A percentile compares a stretch with the other conserved stretches of the same genome.
These are phyloP conservation scores for Leuciscus idus DNA, from an alignment of 2,113 vertebrate species.

Conservation along the genomic window DNA sequence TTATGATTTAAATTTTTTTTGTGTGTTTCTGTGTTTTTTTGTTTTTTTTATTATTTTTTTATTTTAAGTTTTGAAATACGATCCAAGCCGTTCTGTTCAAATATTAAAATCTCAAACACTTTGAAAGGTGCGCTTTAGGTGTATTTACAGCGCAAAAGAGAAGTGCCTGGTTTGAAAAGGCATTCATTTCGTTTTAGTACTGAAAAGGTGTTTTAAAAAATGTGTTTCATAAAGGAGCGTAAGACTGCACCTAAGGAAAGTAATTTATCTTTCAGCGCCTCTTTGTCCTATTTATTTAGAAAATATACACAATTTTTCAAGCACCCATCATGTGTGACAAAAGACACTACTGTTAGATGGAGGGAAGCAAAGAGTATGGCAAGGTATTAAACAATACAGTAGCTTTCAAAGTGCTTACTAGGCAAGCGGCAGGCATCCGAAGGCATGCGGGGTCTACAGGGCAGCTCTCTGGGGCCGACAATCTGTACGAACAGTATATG, in stretches of 20 bases:
- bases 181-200: neutral
- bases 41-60: neutral
- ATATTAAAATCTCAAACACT: conserved; percentile 19
- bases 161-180: conserved; percentile 13
- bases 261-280: conserved; percentile 14
- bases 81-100: conserved; percentile 36
- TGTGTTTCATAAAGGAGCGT: conserved; percentile 5
- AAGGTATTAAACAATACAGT: conserved; percentile 52
- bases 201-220: conserved; percentile 18
- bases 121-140: neutral
- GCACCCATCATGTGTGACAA: conserved; percentile 48
- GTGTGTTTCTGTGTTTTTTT: too few relatives aligned
- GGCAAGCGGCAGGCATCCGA: conserved; percentile 51
- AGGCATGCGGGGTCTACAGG: conserved; percentile 48
- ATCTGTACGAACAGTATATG: conserved; percentile 58
- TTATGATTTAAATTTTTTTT: neutral
- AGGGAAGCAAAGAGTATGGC: conserved; percentile 22
- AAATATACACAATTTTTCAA: conserved; percentile 46
- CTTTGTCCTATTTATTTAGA: conserved; percentile 53
- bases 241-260: neutral
- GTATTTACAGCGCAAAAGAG: neutral
- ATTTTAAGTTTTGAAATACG: conserved; percentile 10
- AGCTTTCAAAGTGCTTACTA: conserved; percentile 60
- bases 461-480: conserved; percentile 53
- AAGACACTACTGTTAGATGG: conserved; percentile 39